These are phyloP conservation scores for Yoshiicerus persimilis DNA, from an alignment of 1,140 invertebrate species.

Conservation along the genomic window DNA sequence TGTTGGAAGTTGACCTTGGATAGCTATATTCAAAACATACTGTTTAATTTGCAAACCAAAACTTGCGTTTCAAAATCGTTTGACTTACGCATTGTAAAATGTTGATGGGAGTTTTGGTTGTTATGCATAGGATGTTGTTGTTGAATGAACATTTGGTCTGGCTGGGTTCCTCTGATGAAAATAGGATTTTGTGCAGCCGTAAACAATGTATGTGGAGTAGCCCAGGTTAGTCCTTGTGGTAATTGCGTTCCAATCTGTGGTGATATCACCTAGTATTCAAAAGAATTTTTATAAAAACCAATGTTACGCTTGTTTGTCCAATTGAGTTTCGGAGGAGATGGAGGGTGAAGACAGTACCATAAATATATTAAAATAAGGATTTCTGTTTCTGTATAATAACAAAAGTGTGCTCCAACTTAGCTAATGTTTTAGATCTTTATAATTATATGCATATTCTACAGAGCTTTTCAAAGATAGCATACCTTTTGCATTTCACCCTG, in stretches of 20 bases:
- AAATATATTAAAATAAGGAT: too few relatives aligned
- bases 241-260: slow-evolving; percentile 58
- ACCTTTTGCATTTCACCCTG: slow-evolving; percentile 54
- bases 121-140: slow-evolving; percentile 64
- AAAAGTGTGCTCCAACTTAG: too few relatives aligned
- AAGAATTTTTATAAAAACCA: neutral
- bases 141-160: slow-evolving; percentile 84
- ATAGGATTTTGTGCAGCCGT: slow-evolving; percentile 72
- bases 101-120: slow-evolving; percentile 39
- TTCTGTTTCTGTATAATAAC: too few relatives aligned
- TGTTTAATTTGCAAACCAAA: neutral
- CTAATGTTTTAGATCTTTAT: too few relatives aligned
- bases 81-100: slow-evolving; percentile 49
- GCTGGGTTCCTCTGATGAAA: slow-evolving; percentile 74
- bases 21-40: slow-evolving; percentile 38
- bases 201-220: slow-evolving; percentile 62
- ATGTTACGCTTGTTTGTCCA: too few relatives aligned
- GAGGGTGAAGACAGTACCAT: too few relatives aligned
- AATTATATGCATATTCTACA: too few relatives aligned
- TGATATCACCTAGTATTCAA: slow-evolving; percentile 27
- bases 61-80: neutral
- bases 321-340: too few relatives aligned
- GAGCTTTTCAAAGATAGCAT: neutral
- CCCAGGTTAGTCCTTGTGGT: slow-evolving; percentile 68
- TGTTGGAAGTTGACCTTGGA: slow-evolving; percentile 46